Evolutionary conservation across 2,797 vertebrate genomes (phyloP), one percentile per base, ranked within the genome.

Genomic region (Lophius americanus): DNA sequence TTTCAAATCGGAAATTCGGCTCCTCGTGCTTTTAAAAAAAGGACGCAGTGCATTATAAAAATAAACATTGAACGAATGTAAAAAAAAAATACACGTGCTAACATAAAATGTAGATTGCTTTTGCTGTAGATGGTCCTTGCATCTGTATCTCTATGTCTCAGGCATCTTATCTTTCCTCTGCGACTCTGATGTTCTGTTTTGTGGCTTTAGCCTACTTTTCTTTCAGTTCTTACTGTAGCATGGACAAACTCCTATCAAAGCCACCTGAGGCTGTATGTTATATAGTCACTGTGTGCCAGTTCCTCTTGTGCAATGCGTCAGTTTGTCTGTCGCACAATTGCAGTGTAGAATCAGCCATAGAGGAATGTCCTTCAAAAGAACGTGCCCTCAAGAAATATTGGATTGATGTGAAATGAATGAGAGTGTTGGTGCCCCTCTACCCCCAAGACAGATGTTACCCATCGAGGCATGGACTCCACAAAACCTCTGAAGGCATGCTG

Each of bases 251-350:
- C 36, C 56, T 56, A 81, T 76, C 73, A 75, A 70, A 64, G 13
- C 38, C 8, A 56, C 71, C 79, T 23, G 38, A 5, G 60, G 76
- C 71, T 67, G 4, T 64, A 63, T 63, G 76, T 68, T 67, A 5
- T 64, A 63, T 63, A 58, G 56, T 52, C 69, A 71, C 60, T 69
- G 71, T 77, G 72, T 60, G 73, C 64, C 76, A 81, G 50, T 32
- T 79, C 53, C 51, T 64, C 39, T 64, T 54, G 13, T 61, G 55
- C 66, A 62, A 44, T 54, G 73, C 54, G 58, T 68, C 62, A 56
- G 46, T 50, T 75, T 53, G 12, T 47, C 49, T 64, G 66, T 59
- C 55, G 61, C 61, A 52, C 51, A 38, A 60, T 52, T 58, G 41
- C 39, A 60, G 14, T 55, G 6, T 46, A 55, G 23, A 52, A 47